A percentile compares a stretch with the other conserved stretches of the same genome.
These are phyloP conservation scores for Aldrovandia affinis DNA, from an alignment of 2,797 vertebrate genomes.

Conservation along the genomic window DNA sequence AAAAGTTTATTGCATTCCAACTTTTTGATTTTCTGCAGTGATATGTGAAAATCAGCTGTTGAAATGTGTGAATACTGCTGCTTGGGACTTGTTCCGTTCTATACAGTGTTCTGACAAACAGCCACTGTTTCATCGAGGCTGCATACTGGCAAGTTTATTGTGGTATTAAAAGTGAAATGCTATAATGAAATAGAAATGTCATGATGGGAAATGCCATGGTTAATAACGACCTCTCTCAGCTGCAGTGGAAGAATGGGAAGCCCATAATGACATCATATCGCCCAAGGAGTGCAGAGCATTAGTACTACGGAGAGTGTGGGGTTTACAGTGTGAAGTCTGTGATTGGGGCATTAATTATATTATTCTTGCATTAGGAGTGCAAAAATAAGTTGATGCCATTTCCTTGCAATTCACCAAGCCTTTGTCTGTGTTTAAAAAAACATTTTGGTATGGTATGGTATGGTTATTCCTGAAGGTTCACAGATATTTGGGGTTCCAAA, in stretches of 20 bases:
- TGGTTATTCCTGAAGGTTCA: neutral
- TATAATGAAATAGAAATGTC: conserved; percentile 24
- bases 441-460: neutral
- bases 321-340: neutral
- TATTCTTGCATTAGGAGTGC: neutral
- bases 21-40: neutral
- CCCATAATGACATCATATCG: conserved; percentile 2
- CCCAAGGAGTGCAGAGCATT: neutral
- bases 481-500: neutral
- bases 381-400: neutral
- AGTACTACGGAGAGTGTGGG: neutral
- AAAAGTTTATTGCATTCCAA: neutral
- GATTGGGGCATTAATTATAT: neutral
- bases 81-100: neutral
- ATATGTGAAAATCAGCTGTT: neutral
- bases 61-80: neutral
- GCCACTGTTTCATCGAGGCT: neutral
- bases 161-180: conserved; percentile 19
- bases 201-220: conserved; percentile 23
- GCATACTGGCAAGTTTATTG: conserved; percentile 18
- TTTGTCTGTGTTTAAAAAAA: neutral
- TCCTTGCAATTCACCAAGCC: neutral
- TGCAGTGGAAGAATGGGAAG: neutral
- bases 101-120: conserved; percentile 1
- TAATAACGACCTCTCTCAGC: conserved; percentile 17